Evolutionary conservation across 53 echinoderm and acorn worm genomes (phyloP), one percentile per base, ranked within the genome.

Genomic region (Antedon mediterranea): DNA sequence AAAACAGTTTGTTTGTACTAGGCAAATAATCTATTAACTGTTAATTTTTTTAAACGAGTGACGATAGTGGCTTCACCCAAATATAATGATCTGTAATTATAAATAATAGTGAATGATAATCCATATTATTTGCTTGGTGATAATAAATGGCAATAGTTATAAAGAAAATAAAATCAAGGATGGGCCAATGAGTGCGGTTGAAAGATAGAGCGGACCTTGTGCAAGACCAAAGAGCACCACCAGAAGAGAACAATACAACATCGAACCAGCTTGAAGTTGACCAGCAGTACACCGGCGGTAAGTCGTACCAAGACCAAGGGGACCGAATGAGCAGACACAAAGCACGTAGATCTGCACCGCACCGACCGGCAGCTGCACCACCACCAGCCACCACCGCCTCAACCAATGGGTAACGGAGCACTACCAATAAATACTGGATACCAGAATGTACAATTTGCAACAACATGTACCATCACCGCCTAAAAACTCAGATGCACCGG

Each of bases 191-290:
- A 83, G 44, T 80, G 72, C 32, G 73, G 28, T 77, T 77, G 75
- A 83, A 80, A 3, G 31, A n/a, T n/a, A 89, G 89, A n/a, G 71
- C 78, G 31, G 89, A 89, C 73, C 79, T 89, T 20, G 80, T 83
- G 83, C 82, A 73, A 29, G 75, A 82, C 0, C 20, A 30, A 27
- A 57, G 2, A 23, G 8, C 57, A 23, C 57, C 57, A 57, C 15
- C 2, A 23, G 57, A 57, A 57, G 57, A 57, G 23, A 1, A 57
- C 57, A 57, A 13, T 23, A 1, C 57, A 57, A 26, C 23, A 57
- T 57, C 13, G 15, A 57, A 57, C 57, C 57, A 57, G 23, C 9
- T 26, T 11, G 14, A 80, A 73, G 28, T 71, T 77, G 72, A 71
- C 78, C 43, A 80, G 79, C 72, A 42, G 81, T 18, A 37, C 32